A percentile compares a stretch with the other conserved stretches of the same genome.
Evolutionary conservation across 2,113 vertebrate species (phyloP).

Genomic region (Channa argus): DNA sequence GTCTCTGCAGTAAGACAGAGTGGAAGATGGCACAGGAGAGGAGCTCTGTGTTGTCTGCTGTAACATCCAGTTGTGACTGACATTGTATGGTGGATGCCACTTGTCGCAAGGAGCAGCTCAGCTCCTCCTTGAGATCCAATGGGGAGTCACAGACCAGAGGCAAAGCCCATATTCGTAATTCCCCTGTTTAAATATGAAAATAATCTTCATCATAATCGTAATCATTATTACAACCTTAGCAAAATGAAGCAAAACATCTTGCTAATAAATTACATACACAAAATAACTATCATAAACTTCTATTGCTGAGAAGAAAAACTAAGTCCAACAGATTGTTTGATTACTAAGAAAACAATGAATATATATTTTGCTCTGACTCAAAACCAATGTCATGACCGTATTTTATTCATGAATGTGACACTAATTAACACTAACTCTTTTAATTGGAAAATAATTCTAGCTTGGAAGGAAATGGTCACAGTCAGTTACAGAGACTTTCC

Average conservation of each 20-base stretch:
- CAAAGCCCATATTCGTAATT: slow-evolving; percentile 64
- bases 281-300: not conserved
- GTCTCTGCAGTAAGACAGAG: slow-evolving; percentile 83
- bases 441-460: not conserved
- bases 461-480: not conserved
- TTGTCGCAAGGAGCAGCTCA: slow-evolving; percentile 65
- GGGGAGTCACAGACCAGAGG: slow-evolving; percentile 80
- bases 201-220: not conserved
- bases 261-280: not conserved
- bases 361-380: not conserved
- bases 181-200: slow-evolving; percentile 58
- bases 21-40: slow-evolving; percentile 79
- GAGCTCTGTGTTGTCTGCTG: slow-evolving; percentile 15
- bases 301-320: too few species aligned
- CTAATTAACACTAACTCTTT: not conserved
- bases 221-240: not conserved
- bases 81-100: slow-evolving; percentile 8
- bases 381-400: not conserved
- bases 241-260: not conserved
- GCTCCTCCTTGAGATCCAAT: slow-evolving; percentile 74
- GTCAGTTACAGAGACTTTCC: not conserved
- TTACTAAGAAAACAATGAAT: too few species aligned
- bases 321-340: too few species aligned
- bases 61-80: not conserved
- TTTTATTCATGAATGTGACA: not conserved